Base-by-base conservation (phyloP, 2,113 vertebrate genomes). In the Dromaius novaehollandiae region DNA sequence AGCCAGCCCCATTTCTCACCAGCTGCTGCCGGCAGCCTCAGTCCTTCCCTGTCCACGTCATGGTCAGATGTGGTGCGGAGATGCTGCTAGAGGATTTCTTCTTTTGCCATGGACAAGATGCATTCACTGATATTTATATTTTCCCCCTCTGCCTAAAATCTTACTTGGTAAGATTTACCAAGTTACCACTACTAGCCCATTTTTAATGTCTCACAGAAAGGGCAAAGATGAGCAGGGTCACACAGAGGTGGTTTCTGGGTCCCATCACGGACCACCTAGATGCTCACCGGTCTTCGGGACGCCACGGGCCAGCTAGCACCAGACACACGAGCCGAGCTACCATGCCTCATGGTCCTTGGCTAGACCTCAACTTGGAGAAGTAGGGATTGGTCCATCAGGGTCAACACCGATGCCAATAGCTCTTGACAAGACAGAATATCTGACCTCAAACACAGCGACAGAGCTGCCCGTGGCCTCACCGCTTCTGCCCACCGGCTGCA, bases 181-280 rank as follows among this genome's bases (percentile, higher is more conserved):
- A 46, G 44, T 16, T 16, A 16, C 44, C 16, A 15, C 16, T 46
- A 46, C 44, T 46, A 53, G 36, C 19, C 30, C 3, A 12, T 10
- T 81, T 70, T 22, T 79, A 13, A 74, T 84, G 38, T 40, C 28
- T 91, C 55, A 34, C 71, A 18, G 46, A 48, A 48, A 48, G 46
- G 8, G 46, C 46, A 48, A 48, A 48, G 46, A 19, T 48, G 18
- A 84, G 18, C 50, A n/a, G 55, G 16, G 34, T 44, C 36, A 13
- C 48, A 53, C 6, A 11, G 17, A 36, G 32, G 56, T 3, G 4
- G 11, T 32, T 40, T 17, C 55, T 42, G 2, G 50, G 24, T 30
- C 26, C 51, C 4, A 0, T 19, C 6, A 36, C 70, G 66, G 22
- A 69, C 24, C 1, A 1, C 15, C 70, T 58, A 14, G 18, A 34